These are phyloP conservation scores for Syndactyla subalaris DNA, from an alignment of 2,797 vertebrate genomes.

Conservation along the genomic window DNA sequence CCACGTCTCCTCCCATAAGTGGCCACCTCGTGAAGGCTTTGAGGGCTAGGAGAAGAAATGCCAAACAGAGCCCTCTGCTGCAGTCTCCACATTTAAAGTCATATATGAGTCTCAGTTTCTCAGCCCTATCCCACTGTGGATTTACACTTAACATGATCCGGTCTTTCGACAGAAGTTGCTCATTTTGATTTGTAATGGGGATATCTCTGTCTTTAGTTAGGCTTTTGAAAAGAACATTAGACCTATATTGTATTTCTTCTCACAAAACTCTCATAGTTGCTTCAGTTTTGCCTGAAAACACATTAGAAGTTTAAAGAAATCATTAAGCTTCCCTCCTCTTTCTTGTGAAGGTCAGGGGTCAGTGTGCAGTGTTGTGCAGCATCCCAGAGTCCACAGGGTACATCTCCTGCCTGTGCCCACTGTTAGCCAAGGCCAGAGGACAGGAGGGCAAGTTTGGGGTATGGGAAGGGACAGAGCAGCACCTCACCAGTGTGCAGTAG, in stretches of 20 bases:
- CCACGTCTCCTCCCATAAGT: neutral
- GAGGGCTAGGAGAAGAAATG: neutral
- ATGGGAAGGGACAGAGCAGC: neutral
- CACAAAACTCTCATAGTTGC: neutral
- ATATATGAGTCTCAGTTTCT: neutral
- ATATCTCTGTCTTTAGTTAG: conserved; percentile 11
- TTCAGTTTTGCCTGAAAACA: conserved; percentile 20
- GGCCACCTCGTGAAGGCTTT: neutral
- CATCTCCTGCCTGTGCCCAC: neutral
- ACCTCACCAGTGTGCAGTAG: neutral
- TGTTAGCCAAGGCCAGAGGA: neutral
- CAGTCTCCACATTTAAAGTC: neutral
- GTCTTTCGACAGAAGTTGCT: neutral
- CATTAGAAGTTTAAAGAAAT: neutral
- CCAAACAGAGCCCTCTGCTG: neutral
- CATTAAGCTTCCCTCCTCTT: neutral
- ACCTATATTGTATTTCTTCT: conserved; percentile 16
- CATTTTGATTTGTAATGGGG: conserved; percentile 41
- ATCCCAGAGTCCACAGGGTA: neutral
- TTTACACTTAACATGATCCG: neutral
- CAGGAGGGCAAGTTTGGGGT: neutral
- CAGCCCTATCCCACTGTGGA: neutral
- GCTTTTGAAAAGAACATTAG: conserved; percentile 14
- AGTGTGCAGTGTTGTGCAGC: neutral
- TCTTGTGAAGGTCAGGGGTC: neutral